Conservation (phyloP, 2,888 invertebrate species). For the Isoperla grammatica region DNA sequence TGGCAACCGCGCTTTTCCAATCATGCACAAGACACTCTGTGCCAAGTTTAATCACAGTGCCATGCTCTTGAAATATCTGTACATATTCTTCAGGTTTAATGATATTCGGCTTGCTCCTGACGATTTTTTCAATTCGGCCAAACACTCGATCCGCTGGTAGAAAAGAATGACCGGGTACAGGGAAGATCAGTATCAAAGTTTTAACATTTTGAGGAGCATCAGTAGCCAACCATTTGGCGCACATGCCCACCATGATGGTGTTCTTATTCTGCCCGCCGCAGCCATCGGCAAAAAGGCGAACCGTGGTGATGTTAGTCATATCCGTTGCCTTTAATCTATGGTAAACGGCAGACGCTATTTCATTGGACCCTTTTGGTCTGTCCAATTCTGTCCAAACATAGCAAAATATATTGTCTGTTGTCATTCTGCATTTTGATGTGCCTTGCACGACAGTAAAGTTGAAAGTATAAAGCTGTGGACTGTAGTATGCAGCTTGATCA, state of each 20-base stretch:
- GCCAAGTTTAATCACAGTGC: conserved; percentile 30
- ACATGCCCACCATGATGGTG: conserved; percentile 34
- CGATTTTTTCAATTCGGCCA: conserved; percentile 34
- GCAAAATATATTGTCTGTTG: conserved; percentile 8
- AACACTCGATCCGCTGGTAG: conserved; percentile 37
- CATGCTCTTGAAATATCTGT: conserved; percentile 28
- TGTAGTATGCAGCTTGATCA: conserved; percentile 30
- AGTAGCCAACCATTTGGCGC: conserved; percentile 30
- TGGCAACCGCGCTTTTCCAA: conserved; percentile 29
- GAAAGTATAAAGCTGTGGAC: conserved; percentile 29
- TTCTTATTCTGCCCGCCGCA: conserved; percentile 38
- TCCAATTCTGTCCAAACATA: conserved; percentile 18
- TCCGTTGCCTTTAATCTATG: background rate
- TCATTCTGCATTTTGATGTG: conserved; percentile 19
- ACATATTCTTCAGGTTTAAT: conserved; percentile 33
- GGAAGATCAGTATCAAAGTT: conserved; percentile 34
- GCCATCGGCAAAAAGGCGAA: conserved; percentile 37
- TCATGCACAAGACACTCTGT: conserved; percentile 29
- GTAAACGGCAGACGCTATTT: conserved; percentile 21
- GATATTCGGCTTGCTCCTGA: conserved; percentile 31
- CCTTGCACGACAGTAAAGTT: conserved; percentile 27
- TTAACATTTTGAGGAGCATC: conserved; percentile 30
- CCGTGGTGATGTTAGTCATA: conserved; percentile 1
- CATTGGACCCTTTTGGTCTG: conserved; percentile 11
- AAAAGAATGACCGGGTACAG: conserved; percentile 36